Conservation (phyloP, 2,888 invertebrate species). For the Noctua janthe region DNA sequence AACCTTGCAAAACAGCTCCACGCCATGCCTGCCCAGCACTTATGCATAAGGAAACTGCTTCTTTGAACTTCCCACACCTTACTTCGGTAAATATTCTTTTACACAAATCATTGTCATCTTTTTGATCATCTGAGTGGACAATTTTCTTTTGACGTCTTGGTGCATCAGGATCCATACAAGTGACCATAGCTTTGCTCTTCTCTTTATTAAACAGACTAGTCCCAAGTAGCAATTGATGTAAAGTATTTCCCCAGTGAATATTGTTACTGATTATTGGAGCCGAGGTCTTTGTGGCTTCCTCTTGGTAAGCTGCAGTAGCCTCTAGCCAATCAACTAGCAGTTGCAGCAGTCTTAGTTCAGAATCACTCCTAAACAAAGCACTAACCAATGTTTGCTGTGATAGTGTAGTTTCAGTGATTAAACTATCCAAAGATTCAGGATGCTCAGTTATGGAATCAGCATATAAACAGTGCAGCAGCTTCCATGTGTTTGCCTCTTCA, state of each 20-base stretch:
- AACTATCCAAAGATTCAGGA: slow-evolving; percentile 88
- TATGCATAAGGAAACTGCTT: slow-evolving; percentile 95
- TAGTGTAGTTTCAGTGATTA: slow-evolving; percentile 82
- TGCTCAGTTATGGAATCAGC: slow-evolving; percentile 93
- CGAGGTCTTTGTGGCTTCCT: slow-evolving; percentile 88
- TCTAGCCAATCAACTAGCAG: slow-evolving; percentile 98
- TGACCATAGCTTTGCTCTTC: slow-evolving; percentile 88
- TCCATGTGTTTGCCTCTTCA: slow-evolving; percentile 97
- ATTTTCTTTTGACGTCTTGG: slow-evolving; percentile 94
- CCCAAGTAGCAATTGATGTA: slow-evolving; percentile 93
- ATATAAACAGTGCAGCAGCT: slow-evolving; percentile 95
- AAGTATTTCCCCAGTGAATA: slow-evolving; percentile 97
- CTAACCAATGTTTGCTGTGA: slow-evolving; percentile 84
- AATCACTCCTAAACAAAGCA: slow-evolving; percentile 86
- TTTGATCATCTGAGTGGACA: slow-evolving; percentile 96
- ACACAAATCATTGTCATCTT: slow-evolving; percentile 92
- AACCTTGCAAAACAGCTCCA: slow-evolving; percentile 97
- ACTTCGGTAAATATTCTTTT: slow-evolving; percentile 93
- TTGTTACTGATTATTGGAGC: slow-evolving; percentile 89
- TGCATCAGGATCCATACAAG: slow-evolving; percentile 97
- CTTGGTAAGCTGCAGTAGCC: slow-evolving; percentile 95
- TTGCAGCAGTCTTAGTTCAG: slow-evolving; percentile 93
- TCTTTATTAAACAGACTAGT: slow-evolving; percentile 87
- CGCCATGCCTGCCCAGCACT: slow-evolving; percentile 98
- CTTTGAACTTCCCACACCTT: slow-evolving; percentile 95